phyloP scores from a whole-genome alignment of 1,140 invertebrate species.

The Piezodorus guildinii region DNA sequence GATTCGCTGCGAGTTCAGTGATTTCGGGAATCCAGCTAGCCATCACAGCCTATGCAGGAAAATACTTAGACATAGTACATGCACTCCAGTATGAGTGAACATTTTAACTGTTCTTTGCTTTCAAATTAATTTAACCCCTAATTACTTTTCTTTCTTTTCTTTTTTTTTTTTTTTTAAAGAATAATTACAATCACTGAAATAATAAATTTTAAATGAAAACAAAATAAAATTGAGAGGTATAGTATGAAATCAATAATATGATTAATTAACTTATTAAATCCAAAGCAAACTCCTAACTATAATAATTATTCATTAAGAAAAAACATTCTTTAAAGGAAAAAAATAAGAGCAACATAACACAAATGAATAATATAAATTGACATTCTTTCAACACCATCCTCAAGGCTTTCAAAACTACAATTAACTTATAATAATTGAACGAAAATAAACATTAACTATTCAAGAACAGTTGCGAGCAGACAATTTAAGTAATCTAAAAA shows the following conservation, averaged over 20 bases:
- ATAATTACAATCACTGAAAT: conserved; percentile 5
- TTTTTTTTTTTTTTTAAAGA: conserved; percentile 6
- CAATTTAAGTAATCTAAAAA: not conserved
- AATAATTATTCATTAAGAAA: not conserved
- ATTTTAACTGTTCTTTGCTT: conserved; percentile 1
- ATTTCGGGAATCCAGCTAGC: conserved; percentile 99
- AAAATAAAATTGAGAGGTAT: not conserved
- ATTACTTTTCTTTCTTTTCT: not conserved
- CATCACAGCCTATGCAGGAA: conserved; percentile 72
- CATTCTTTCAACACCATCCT: conserved; percentile 10
- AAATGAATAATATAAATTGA: not conserved
- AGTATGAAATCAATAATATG: not conserved
- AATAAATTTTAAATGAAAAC: not conserved
- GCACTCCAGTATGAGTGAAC: not conserved
- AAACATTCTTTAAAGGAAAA: not conserved
- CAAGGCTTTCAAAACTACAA: conserved; percentile 10
- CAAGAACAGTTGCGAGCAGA: not conserved
- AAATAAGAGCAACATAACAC: not conserved
- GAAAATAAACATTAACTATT: not conserved
- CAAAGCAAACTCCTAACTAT: conserved; percentile 5
- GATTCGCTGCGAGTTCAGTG: conserved; percentile 92
- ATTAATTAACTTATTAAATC: not conserved
- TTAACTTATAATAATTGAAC: conserved; percentile 1
- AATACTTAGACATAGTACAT: conserved; percentile 22
- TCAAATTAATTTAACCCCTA: not conserved